A percentile compares a stretch with the other conserved stretches of the same genome.
These are phyloP conservation scores for Brachionus rotundiformis DNA, from an alignment of 1,140 invertebrate species.

Conservation along the genomic window DNA sequence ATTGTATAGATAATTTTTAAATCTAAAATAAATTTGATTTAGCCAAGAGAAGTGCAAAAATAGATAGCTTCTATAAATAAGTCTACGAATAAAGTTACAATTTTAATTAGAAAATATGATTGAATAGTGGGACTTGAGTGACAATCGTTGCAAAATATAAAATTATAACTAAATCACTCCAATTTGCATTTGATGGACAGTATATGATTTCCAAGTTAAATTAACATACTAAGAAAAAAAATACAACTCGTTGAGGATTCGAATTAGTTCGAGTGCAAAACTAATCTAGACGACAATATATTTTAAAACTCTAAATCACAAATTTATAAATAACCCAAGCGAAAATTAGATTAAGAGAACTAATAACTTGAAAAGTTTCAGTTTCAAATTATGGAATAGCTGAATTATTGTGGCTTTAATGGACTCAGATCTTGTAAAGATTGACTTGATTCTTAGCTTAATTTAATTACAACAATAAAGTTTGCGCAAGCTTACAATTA, in stretches of 20 bases:
- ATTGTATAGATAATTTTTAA: neutral
- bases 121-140: conserved; percentile 28
- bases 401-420: neutral
- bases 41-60: neutral
- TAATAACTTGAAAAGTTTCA: neutral
- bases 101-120: neutral
- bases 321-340: conserved; percentile 37
- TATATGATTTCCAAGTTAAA: conserved; percentile 24
- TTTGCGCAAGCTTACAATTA: too few species aligned
- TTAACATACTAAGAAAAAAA: conserved; percentile 12
- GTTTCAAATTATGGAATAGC: conserved; percentile 8
- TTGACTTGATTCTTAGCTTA: neutral
- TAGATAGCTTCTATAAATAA: neutral
- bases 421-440: neutral
- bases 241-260: conserved; percentile 10
- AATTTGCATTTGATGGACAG: conserved; percentile 34
- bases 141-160: conserved; percentile 20
- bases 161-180: conserved; percentile 13
- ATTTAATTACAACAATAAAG: neutral
- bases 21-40: conserved; percentile 30
- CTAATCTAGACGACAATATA: conserved; percentile 43
- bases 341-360: conserved; percentile 20
- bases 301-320: neutral
- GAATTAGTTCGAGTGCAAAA: conserved; percentile 29
- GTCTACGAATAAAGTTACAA: conserved; percentile 2